Evolutionary conservation across 2,113 vertebrate genomes (phyloP).

Genomic region (Lepus timidus): DNA sequence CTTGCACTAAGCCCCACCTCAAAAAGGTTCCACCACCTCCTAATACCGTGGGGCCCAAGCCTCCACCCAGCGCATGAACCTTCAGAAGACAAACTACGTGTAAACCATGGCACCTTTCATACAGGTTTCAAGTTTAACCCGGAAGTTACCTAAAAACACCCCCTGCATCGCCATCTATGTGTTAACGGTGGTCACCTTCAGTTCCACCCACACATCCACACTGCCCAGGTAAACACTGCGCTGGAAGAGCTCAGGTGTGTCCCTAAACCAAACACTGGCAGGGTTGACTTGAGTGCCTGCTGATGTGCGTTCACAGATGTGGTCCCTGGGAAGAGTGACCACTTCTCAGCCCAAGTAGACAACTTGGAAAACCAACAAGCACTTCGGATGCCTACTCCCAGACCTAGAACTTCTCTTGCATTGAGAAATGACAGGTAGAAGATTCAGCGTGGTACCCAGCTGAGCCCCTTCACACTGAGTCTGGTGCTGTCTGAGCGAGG

Average conservation of each 20-base stretch:
- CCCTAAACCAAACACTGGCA: background rate
- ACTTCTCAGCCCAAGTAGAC: too few species aligned
- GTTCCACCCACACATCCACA: background rate
- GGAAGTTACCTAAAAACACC: background rate
- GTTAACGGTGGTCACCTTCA: background rate
- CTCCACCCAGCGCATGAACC: too few species aligned
- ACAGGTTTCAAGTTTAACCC: background rate
- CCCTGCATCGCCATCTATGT: background rate
- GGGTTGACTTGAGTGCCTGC: background rate
- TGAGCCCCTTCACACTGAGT: background rate
- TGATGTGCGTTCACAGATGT: background rate
- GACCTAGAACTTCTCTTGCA: background rate
- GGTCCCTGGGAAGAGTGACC: background rate
- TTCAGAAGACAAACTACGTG: too few species aligned
- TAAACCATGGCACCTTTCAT: background rate
- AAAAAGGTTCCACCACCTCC: too few species aligned
- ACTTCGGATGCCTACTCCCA: background rate
- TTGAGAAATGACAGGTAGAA: background rate
- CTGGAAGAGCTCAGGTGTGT: background rate
- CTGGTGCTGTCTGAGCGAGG: background rate
- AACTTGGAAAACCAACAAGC: background rate
- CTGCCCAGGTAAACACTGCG: background rate
- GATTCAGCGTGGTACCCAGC: background rate
- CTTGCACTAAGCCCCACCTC: too few species aligned
- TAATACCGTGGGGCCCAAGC: too few species aligned